A percentile compares a stretch with the other conserved stretches of the same genome.
These are phyloP conservation scores for Buphagus erythrorhynchus DNA, from an alignment of 2,797 vertebrate species.

Conservation along the genomic window DNA sequence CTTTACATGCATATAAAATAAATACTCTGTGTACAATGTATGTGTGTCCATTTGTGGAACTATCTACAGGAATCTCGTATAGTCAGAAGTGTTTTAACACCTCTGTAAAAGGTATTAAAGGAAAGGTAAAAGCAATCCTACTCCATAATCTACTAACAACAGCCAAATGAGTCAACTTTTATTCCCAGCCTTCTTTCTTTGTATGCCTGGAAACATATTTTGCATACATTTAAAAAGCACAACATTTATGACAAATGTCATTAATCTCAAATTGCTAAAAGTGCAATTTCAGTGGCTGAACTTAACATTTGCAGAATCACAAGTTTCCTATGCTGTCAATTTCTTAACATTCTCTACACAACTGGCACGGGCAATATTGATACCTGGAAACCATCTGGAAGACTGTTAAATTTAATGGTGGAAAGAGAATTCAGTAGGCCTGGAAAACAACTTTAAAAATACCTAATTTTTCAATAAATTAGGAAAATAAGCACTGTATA, in stretches of 20 bases:
- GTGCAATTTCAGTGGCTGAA: neutral
- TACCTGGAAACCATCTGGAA: neutral
- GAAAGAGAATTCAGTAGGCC: neutral
- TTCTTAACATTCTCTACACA: neutral
- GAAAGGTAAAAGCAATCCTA: neutral
- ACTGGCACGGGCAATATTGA: neutral
- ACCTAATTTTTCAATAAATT: neutral
- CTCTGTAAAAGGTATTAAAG: neutral
- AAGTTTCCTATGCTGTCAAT: constrained; percentile 8
- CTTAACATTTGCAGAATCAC: neutral
- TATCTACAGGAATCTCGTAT: neutral
- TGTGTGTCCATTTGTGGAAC: neutral
- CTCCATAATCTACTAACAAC: neutral
- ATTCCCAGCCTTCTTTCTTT: neutral
- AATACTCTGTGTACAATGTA: neutral
- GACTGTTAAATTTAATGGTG: neutral
- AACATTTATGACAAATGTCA: neutral
- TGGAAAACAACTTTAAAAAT: neutral
- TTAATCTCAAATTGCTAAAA: constrained; percentile 22
- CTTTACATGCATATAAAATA: neutral
- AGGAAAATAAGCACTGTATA: neutral
- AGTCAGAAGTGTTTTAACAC: neutral
- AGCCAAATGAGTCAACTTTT: neutral
- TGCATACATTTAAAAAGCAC: neutral
- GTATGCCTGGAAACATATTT: neutral